Evolutionary conservation across 2,797 vertebrate species (phyloP), one percentile per base, ranked within the genome.

Genomic region (Pygocentrus nattereri): DNA sequence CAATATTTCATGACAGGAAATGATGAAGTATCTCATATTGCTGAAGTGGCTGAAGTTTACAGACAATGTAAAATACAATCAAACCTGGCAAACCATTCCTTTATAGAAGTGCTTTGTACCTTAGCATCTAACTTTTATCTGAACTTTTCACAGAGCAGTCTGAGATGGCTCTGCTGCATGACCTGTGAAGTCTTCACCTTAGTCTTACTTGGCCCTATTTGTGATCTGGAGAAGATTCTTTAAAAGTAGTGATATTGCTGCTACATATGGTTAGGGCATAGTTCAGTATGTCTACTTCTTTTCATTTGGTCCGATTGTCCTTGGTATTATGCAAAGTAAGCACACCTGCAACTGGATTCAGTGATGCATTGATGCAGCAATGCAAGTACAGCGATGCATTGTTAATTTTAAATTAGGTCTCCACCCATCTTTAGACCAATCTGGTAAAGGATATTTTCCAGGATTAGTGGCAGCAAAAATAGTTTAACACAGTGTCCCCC

Each of bases 291-390:
- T 34, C 27, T 31, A 18, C 25, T 15, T 8, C n/a, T 71, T 52
- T 72, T 27, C 47, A 31, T 54, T 34, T 31, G 41, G 64, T 18
- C 31, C 2, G 2, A n/a, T 38, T 67, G 18, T 19, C 16, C 31
- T 34, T 56, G 49, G 50, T 16, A 18, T 38, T 56, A 56, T 73
- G 50, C 50, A 73, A 73, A 73, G 49, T 30, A 38, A 18, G 50
- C 19, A 73, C 50, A 73, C 50, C 70, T 56, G 27, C 50, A n/a
- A 31, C 10, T 31, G 16, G 49, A 31, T 54, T 72, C 25, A 56
- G 11, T 6, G 3, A 73, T 31, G 21, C 19, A 56, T 56, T n/a
- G 30, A n/a, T n/a, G n/a, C n/a, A n/a, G n/a, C n/a, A n/a, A n/a
- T n/a, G n/a, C n/a, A n/a, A n/a, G n/a, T n/a, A n/a, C n/a, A n/a